These are phyloP conservation scores for Phyto melanocephala DNA, from an alignment of 2,888 invertebrate species.

Conservation along the genomic window DNA sequence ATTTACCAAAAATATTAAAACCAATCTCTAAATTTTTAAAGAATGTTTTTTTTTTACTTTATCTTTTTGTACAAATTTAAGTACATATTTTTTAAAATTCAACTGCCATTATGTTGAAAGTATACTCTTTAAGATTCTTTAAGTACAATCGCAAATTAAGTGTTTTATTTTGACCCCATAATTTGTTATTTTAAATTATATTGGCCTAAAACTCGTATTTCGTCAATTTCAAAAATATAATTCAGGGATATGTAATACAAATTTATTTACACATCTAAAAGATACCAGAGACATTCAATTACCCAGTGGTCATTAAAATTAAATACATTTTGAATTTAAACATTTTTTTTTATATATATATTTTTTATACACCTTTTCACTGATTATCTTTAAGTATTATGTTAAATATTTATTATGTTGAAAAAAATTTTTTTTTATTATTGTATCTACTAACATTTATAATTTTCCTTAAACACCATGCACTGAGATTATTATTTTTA, in stretches of 20 bases:
- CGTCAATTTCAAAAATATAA: no score
- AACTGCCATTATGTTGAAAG: slow-evolving; percentile 14
- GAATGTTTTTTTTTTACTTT: no score
- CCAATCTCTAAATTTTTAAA: no score
- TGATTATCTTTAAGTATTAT: slow-evolving; percentile 43
- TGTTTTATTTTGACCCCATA: not conserved
- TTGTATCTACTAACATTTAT: slow-evolving; percentile 1
- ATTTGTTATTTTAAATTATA: no score
- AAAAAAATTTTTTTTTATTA: not conserved
- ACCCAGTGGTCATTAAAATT: no score
- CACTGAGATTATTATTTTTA: slow-evolving; percentile 63
- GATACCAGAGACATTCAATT: no score
- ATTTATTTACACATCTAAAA: no score
- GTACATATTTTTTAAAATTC: not conserved
- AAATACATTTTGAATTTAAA: not conserved
- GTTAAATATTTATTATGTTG: slow-evolving; percentile 14
- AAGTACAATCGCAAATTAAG: not conserved
- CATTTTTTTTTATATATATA: slow-evolving; percentile 4
- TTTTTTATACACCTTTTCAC: slow-evolving; percentile 9
- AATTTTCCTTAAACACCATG: slow-evolving; percentile 31
- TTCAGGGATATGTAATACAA: no score
- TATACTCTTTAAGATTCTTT: not conserved
- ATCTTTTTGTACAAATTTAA: no score
- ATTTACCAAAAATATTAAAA: no score
- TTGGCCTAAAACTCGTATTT: no score